These are phyloP conservation scores for Ascaphus truei DNA, from an alignment of 2,113 vertebrate species.

Conservation along the genomic window DNA sequence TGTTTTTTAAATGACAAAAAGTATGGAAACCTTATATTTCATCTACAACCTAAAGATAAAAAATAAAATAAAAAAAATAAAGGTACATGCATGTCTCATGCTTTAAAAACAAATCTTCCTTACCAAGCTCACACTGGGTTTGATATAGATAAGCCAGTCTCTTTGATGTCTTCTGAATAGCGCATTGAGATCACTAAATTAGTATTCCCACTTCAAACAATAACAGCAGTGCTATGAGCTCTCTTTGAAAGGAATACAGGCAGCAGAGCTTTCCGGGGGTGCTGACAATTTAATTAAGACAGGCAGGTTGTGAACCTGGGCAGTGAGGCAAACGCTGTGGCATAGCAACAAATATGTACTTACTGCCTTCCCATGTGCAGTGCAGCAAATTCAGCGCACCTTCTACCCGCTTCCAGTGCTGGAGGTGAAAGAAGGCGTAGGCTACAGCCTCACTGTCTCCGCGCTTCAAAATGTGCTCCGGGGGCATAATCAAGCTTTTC, in stretches of 20 bases:
- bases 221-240: constrained; percentile 31
- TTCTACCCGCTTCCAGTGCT: constrained; percentile 98
- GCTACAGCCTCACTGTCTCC: constrained; percentile 97
- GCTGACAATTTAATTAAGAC: constrained; percentile 41
- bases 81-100: not conserved
- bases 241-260: constrained; percentile 37
- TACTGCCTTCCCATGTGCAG: constrained; percentile 98
- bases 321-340: constrained; percentile 6
- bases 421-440: constrained; percentile 96
- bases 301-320: not conserved
- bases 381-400: constrained; percentile 93
- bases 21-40: constrained; percentile 14
- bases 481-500: constrained; percentile 97
- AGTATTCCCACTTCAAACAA: constrained; percentile 40
- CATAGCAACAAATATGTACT: constrained; percentile 52
- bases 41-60: constrained; percentile 1
- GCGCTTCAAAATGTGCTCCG: constrained; percentile 95
- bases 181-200: constrained; percentile 36
- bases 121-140: constrained; percentile 12
- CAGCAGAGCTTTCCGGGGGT: constrained; percentile 29
- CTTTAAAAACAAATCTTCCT: constrained; percentile 28
- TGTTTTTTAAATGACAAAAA: too few species aligned
- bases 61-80: not conserved
- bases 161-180: constrained; percentile 37
- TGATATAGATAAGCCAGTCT: constrained; percentile 16